Base-by-base conservation (phyloP, 2,113 vertebrate species). In the Mionectes macconnelli region DNA sequence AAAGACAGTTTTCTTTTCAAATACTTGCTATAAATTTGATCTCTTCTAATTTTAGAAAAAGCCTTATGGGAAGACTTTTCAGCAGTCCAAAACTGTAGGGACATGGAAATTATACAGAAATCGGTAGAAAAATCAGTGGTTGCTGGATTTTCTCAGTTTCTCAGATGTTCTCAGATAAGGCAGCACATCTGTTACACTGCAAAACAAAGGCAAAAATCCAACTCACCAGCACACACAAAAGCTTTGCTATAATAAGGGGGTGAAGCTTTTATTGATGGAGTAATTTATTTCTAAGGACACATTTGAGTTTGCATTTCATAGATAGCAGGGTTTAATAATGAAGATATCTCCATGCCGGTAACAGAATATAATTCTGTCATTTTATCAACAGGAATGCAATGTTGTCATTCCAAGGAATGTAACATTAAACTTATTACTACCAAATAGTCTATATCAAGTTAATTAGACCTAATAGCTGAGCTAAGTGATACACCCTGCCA, bases 381-480 rank as follows among this genome's bases (percentile, higher is more conserved):
- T 92, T 92, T 89, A 77, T 86, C 76, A 88, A 70, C 55, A 69
- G 40, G 22, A 47, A 39, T 27, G 24, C 70, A 80, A 69, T 70
- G 47, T 30, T 89, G 93, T 42, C 42, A 57, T 78, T 90, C 35
- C 23, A 59, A 77, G 31, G 81, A 95, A 84, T 80, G 31, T 50
- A 90, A 40, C 45, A 73, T 62, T 53, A 85, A 40, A 86, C 17
- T 90, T 96, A 45, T 88, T 73, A 86, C 72, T 74, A 77, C 30
- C 70, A 80, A 79, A 68, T 31, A 90, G 49, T 62, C 84, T 66
- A 70, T 60, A 67, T 62, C 50, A 66, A 89, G n/a, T 62, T 81
- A 91, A 95, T 95, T 74, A 93, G 69, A 69, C 50, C 73, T 92
- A 94, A 92, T 66, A 75, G 77, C 75, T n/a, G 50, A 72, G 44